These are phyloP conservation scores for Gambelia wislizenii DNA, from an alignment of 2,797 vertebrate genomes.

Conservation along the genomic window DNA sequence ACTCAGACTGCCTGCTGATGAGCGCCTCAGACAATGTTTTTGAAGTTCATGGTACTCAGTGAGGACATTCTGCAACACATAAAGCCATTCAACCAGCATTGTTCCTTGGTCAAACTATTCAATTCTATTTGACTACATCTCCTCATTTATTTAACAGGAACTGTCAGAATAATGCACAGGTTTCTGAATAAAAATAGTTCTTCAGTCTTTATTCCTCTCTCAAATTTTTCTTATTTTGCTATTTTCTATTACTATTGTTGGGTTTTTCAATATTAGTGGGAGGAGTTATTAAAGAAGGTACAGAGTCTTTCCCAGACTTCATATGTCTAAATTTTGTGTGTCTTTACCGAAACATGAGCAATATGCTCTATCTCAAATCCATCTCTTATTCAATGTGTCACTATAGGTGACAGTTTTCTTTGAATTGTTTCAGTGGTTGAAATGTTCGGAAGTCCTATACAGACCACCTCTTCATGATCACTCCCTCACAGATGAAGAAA, in stretches of 20 bases:
- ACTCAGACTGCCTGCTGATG: neutral
- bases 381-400: neutral
- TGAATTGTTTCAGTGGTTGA: neutral
- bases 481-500: neutral
- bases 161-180: conserved; percentile 44
- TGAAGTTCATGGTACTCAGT: conserved; percentile 26
- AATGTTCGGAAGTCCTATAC: neutral
- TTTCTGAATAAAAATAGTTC: conserved; percentile 10
- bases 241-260: neutral
- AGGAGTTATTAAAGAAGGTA: neutral
- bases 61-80: conserved; percentile 65
- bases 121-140: neutral
- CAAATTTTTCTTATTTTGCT: neutral
- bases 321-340: neutral
- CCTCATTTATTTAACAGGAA: conserved; percentile 41
- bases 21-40: conserved; percentile 9
- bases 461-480: neutral
- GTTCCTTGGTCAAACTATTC: conserved; percentile 44
- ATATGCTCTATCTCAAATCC: neutral
- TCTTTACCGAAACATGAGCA: neutral
- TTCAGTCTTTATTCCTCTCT: neutral
- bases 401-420: neutral
- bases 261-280: neutral
- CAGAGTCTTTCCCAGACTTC: neutral
- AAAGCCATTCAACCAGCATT: conserved; percentile 53